A percentile compares a stretch with the other conserved stretches of the same genome.
phyloP scores from a whole-genome alignment of 2,797 vertebrate genomes.

The Silurus lanzhouensis region DNA sequence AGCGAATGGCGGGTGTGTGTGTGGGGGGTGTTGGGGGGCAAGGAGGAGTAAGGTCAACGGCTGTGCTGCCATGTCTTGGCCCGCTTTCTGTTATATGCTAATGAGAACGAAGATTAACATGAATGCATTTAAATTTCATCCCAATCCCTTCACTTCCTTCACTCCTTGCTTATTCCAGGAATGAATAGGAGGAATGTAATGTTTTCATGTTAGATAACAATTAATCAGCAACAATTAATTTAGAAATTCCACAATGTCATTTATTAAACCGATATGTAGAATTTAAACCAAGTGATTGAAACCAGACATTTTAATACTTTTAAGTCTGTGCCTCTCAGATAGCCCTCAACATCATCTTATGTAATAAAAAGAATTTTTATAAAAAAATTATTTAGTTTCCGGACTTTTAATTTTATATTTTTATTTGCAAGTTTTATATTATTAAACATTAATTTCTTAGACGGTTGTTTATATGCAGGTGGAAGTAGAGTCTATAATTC shows the following conservation, averaged over 20 bases:
- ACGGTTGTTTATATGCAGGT: slow-evolving; percentile 15
- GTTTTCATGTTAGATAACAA: no score
- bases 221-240: neutral
- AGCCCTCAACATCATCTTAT: neutral
- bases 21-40: slow-evolving; percentile 7
- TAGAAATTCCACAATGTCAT: neutral
- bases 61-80: slow-evolving; percentile 60
- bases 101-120: slow-evolving; percentile 68
- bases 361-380: neutral
- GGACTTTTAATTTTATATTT: neutral
- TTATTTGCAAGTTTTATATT: neutral
- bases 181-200: slow-evolving; percentile 4
- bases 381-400: neutral
- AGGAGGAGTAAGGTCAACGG: slow-evolving; percentile 74
- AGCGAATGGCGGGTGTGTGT: slow-evolving; percentile 52
- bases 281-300: neutral
- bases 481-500: slow-evolving; percentile 6
- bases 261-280: neutral
- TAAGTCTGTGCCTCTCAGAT: neutral
- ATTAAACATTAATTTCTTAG: neutral
- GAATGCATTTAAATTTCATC: slow-evolving; percentile 66
- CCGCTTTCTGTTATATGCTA: slow-evolving; percentile 68
- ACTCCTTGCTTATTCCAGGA: slow-evolving; percentile 11
- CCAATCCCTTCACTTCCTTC: slow-evolving; percentile 47
- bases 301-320: neutral